Evolutionary conservation across 2,113 vertebrate genomes (phyloP), one percentile per base, ranked within the genome.

Genomic region (Stigmatopora nigra): DNA sequence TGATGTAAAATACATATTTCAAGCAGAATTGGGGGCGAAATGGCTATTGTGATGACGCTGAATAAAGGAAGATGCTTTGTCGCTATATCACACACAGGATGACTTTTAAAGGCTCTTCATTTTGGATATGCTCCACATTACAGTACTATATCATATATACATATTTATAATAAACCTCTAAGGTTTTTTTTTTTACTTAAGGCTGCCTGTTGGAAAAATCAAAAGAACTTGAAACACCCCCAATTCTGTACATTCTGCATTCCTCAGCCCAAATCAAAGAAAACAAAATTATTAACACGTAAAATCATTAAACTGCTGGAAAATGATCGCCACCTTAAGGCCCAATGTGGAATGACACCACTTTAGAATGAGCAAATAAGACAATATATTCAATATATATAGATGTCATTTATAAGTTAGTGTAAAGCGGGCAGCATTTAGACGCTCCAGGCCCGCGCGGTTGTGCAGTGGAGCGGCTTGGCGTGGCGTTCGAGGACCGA

Each of bases 241-340:
- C 9, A 58, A 22, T 44, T 41, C 36, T 19, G 58, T 56, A 56
- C 53, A 56, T 56, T 56, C 53, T 7, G 25, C 13, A 56, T 13
- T 31, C 15, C 2, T 56, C 53, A 4, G 36, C 58, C 38, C 19
- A 41, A 58, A 60, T 31, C 19, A 22, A 19, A 17, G 11, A 41
- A 19, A 36, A 41, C 11, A 19, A 36, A 19, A 60, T 41, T 36
- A 44, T 60, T n/a, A 60, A 41, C 36, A n/a, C 16, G 15, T 22
- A 31, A 31, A 59, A 59, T 61, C 17, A 19, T n/a, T 41, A 51
- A 57, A 45, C 60, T 17, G 55, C 46, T 77, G 69, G 59, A 68
- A 72, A 35, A 7, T 14, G 48, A 61, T 49, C 49, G 78, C 84
- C 75, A 84, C 75, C 63, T 80, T 84, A 86, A 85, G 83, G 82